Conservation (phyloP, 2,113 vertebrate species). For the Neodon shergylaensis region DNA sequence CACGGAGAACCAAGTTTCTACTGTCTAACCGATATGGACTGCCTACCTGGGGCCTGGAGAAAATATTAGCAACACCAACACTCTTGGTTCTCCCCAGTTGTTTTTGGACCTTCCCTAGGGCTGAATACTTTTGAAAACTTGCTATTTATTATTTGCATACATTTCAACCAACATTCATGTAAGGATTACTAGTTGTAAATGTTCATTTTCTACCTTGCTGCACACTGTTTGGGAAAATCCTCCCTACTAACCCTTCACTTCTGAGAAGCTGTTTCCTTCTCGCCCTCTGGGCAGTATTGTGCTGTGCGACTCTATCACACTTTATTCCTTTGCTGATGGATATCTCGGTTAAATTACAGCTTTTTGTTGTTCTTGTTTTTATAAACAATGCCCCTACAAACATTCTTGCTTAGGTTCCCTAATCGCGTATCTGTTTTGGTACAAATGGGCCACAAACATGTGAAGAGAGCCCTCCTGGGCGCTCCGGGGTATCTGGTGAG, state of each 20-base stretch:
- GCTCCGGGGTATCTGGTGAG: neutral
- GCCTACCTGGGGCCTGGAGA: neutral
- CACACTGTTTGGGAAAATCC: neutral
- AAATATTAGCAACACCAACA: neutral
- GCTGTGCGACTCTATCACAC: neutral
- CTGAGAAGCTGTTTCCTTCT: neutral
- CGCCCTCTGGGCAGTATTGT: neutral
- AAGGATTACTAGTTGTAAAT: neutral
- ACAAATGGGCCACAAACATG: neutral
- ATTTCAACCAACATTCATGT: constrained; percentile 23
- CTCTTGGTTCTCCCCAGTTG: neutral
- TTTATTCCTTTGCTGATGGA: neutral
- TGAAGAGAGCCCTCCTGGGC: neutral
- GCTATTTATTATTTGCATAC: neutral
- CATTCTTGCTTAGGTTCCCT: neutral
- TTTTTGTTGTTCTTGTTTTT: neutral
- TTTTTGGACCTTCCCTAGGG: neutral
- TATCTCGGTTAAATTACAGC: neutral
- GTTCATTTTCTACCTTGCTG: neutral
- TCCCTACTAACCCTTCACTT: neutral
- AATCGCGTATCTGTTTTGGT: neutral
- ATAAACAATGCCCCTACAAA: neutral
- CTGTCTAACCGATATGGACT: neutral
- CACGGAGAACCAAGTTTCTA: too few relatives aligned
- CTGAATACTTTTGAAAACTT: constrained; percentile 12